These are phyloP conservation scores for Ichneumoninae sp. DNA, from an alignment of 2,888 invertebrate genomes.

Conservation along the genomic window DNA sequence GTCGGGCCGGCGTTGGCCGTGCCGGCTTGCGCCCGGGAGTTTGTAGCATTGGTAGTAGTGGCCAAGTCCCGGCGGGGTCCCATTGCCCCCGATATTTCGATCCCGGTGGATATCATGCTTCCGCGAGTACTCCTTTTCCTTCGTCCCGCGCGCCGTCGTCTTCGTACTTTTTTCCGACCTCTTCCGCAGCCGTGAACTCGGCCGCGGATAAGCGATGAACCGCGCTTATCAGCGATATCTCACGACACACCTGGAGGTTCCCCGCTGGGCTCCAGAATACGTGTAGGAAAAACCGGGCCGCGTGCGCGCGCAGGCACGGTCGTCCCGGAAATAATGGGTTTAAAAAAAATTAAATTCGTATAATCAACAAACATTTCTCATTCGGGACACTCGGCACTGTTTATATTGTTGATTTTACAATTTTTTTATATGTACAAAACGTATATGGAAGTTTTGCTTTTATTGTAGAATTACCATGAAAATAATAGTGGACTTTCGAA, in stretches of 20 bases:
- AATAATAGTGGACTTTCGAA: no score
- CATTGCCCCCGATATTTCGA: slow-evolving; percentile 54
- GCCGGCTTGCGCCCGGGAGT: slow-evolving; percentile 21
- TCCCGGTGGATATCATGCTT: slow-evolving; percentile 20
- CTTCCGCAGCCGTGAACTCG: not conserved
- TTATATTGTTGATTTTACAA: no score
- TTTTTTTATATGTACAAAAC: no score
- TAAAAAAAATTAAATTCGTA: no score
- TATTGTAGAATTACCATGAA: no score
- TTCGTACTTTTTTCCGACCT: slow-evolving; percentile 11
- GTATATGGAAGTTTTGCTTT: no score
- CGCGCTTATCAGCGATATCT: no score
- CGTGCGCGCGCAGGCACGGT: slow-evolving; percentile 44
- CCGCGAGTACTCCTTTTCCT: slow-evolving; percentile 1
- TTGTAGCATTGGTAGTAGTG: slow-evolving; percentile 30
- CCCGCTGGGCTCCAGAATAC: not conserved
- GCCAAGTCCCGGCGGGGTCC: slow-evolving; percentile 49
- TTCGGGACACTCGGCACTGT: no score
- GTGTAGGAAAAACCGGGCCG: slow-evolving; percentile 2
- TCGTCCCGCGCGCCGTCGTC: slow-evolving; percentile 1
- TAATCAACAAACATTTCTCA: no score
- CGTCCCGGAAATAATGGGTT: slow-evolving; percentile 44
- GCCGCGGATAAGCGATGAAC: not conserved
- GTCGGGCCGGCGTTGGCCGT: slow-evolving; percentile 48
- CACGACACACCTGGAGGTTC: not conserved